Conservation (phyloP, 2,888 invertebrate species). For the Deroplatys truncata region DNA sequence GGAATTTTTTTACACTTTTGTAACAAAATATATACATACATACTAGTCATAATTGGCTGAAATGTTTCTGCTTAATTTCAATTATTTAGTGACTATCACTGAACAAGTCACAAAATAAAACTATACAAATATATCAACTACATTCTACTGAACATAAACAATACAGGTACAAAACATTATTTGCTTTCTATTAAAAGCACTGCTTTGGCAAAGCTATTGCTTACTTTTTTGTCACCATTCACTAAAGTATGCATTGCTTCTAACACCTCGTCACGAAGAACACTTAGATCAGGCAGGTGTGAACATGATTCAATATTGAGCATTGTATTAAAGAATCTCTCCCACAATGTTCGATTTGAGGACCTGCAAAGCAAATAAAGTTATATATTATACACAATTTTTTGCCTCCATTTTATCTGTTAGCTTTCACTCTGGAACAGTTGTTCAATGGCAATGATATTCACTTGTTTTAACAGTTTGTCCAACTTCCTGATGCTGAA, state of each 20-base stretch:
- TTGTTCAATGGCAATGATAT: no score
- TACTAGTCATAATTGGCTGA: no score
- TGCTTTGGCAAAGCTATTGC: neutral
- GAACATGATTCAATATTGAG: conserved; percentile 78
- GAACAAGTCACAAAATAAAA: no score
- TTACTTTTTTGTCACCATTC: neutral
- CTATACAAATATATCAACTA: no score
- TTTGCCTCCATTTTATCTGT: neutral
- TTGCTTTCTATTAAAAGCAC: neutral
- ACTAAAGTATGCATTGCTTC: neutral
- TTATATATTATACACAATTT: neutral
- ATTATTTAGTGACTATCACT: no score
- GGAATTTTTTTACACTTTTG: no score
- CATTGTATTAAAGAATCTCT: conserved; percentile 71
- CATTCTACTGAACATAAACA: no score
- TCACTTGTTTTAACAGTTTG: no score
- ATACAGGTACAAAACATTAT: neutral
- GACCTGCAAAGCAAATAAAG: conserved; percentile 51
- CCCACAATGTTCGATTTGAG: conserved; percentile 70
- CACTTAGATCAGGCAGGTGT: conserved; percentile 66
- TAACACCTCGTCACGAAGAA: conserved; percentile 14
- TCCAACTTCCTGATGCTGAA: no score
- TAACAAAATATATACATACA: no score
- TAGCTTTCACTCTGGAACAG: neutral
- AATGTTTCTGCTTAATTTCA: no score